Evolutionary conservation across 2,888 invertebrate genomes (phyloP), one percentile per base, ranked within the genome.

Genomic region (Doris montereyensis): DNA sequence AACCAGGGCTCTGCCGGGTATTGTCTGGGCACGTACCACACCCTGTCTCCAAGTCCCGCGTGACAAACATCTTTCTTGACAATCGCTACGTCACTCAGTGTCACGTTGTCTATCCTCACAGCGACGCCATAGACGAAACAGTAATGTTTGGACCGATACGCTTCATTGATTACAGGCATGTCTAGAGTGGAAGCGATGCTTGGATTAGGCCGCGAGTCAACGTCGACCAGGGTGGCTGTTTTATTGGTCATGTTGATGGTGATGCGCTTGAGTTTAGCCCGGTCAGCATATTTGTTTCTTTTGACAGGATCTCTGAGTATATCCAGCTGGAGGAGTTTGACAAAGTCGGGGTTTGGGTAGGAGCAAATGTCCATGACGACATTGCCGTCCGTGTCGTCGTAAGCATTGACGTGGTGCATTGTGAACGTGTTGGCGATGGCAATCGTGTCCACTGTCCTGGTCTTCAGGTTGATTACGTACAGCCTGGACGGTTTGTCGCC

Each of bases 321-420:
- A 0, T 83, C 76, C 62, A 89, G 73, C 75, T 85, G 81, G 2
- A 90, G 81, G 72, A 81, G 86, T 67, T 84, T 83, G 0, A 90
- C 85, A 71, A 88, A 85, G 13, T 84, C 82, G 2, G 88, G 86
- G 71, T 84, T 84, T 0, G 86, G 85, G 79, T 89, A 89, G 10
- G 88, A 79, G 1, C 88, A 86, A 10, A 87, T 73, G 76, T 90
- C 89, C 8, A 89, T 84, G 13, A 86, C 76, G n/a, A 89, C 82
- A 4, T 79, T 62, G 0, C 75, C 80, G 1, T 81, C 75, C 5
- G 79, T 81, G 1, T 72, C 35, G 81, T 90, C 88, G 75, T 84
- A 90, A 3, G 89, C 88, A 75, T 90, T 90, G 13, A 89, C 84
- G 76, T 87, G 87, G 76, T 90, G 90, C 89, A 89, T 90, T 34